Conservation (phyloP, 2,113 vertebrate species). For the Athene cunicularia region DNA sequence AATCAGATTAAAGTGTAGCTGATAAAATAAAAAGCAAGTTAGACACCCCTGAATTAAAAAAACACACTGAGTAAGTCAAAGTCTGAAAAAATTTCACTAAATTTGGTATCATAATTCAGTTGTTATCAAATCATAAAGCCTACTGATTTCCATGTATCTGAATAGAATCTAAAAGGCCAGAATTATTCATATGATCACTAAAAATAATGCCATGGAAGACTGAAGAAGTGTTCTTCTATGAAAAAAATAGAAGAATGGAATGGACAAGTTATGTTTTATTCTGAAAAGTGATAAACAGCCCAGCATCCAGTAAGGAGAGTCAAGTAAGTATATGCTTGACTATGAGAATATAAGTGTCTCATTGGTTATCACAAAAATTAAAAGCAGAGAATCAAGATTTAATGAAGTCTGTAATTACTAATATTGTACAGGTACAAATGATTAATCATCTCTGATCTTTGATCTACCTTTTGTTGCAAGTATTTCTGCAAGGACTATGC, state of each 20-base stretch:
- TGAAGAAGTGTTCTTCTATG: background rate
- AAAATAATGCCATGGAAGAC: background rate
- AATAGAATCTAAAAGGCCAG: background rate
- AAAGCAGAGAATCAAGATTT: background rate
- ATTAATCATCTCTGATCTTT: slow-evolving; percentile 14
- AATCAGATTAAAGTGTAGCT: background rate
- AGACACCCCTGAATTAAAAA: background rate
- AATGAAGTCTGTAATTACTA: background rate
- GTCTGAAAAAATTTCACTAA: background rate
- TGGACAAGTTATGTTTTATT: background rate
- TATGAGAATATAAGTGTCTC: background rate
- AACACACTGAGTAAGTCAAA: background rate
- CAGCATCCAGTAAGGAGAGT: background rate
- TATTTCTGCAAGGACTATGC: slow-evolving; percentile 93
- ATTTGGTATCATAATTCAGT: background rate
- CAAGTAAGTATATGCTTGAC: background rate
- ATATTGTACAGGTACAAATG: background rate
- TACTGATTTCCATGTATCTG: background rate
- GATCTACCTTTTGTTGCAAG: slow-evolving; percentile 91
- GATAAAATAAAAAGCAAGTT: background rate
- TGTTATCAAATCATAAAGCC: background rate
- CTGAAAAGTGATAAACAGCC: background rate
- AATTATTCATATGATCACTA: background rate
- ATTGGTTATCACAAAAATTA: background rate
- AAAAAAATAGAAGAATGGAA: background rate